Percentiles rank a stretch among this genome's conserved stretches.
Evolutionary conservation across 2,888 invertebrate genomes (phyloP).

Genomic region (Acrobasis consociella): DNA sequence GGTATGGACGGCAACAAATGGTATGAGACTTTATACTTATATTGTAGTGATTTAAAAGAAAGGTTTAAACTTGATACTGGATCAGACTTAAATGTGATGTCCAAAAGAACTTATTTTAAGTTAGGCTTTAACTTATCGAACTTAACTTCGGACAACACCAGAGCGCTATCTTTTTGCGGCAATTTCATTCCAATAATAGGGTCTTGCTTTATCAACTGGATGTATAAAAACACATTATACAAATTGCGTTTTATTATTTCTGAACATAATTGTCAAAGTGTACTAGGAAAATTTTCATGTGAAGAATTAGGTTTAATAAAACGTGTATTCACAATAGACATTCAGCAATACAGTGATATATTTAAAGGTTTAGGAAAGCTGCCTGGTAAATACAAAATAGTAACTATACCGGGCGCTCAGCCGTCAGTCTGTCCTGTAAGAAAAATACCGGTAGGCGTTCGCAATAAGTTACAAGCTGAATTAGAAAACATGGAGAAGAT

Average conservation of each 20-base stretch:
- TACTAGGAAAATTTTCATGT: constrained; percentile 1
- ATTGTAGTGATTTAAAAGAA: neutral
- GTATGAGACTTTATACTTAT: neutral
- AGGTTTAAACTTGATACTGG: neutral
- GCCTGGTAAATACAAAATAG: neutral
- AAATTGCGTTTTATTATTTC: neutral
- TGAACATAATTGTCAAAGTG: constrained; percentile 9
- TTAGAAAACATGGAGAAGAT: neutral
- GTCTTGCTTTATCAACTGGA: neutral
- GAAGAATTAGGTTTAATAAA: constrained; percentile 3
- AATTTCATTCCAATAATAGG: neutral
- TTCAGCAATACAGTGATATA: neutral
- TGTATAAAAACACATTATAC: neutral
- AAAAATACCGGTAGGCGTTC: constrained; percentile 5
- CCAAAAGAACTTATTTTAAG: neutral
- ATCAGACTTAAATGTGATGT: neutral
- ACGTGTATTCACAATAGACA: neutral
- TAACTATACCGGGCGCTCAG: neutral
- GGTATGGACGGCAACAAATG: neutral
- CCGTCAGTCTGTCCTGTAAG: neutral
- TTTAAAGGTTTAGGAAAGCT: neutral
- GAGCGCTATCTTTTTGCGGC: neutral
- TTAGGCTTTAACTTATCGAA: neutral
- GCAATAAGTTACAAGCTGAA: neutral
- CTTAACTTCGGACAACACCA: neutral